Base-by-base conservation (phyloP, 2,797 vertebrate species). In the Labeo calbasu region DNA sequence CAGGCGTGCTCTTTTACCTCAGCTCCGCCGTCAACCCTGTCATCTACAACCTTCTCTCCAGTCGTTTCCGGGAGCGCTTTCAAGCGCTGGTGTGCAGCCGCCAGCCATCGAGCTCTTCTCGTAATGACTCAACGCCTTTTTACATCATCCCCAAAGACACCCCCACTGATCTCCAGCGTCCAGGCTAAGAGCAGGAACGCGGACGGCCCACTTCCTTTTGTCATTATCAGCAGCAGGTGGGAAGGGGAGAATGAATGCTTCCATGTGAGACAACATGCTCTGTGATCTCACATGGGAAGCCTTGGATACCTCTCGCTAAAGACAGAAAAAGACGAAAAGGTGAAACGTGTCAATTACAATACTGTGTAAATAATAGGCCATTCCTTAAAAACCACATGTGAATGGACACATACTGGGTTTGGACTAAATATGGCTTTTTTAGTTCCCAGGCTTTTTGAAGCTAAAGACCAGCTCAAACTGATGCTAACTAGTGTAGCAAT, bases 21-120 rank as follows among this genome's bases (percentile, higher is more conserved):
- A 95, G 95, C 90, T 95, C 95, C 0, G 94, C 95, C 0, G 93
- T 95, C 85, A 96, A 96, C 85, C 95, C 95, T 1, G 88, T 96
- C 88, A 96, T 96, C 91, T 96, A 96, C 90, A 96, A 94, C 89
- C 90, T 96, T 79, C 93, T 95, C 25, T 96, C 95, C 86, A 95
- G 94, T 0, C 92, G 94, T 3, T 96, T 96, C 88, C 92, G 95
- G 36, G 94, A 96, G 85, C 88, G 93, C 61, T 96, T 96, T 87
- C 79, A 92, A 0, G 94, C 94, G 14, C 93, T 96, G 0, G 85
- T 96, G 65, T 96, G 94, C 86, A 91, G 91, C 7, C 91, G 86
- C 0, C 0, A 68, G 0, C 90, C 91, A 7, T 88, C 90, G 2
- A 91, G 15, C 85, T 87, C 71, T 75, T 92, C 89, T 0, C 89